Evolutionary conservation across 2,797 vertebrate genomes (phyloP).

Genomic region (Pseudotriccus pelzelni): DNA sequence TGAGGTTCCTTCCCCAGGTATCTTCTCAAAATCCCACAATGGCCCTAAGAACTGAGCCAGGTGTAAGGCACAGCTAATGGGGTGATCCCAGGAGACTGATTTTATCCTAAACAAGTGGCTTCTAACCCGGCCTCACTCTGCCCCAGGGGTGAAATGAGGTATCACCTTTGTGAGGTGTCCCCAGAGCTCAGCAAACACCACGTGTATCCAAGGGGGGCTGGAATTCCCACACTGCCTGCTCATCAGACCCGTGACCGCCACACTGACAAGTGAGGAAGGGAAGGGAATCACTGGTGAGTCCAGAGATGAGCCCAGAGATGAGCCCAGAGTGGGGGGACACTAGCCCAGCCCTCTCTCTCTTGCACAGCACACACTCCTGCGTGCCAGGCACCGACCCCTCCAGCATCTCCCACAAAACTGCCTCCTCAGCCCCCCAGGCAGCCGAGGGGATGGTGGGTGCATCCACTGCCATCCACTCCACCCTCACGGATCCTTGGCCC

Average conservation of each 20-base stretch:
- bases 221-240: fast-evolving
- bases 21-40: neutral
- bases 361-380: neutral
- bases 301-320: neutral
- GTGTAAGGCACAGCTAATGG: neutral
- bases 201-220: fast-evolving
- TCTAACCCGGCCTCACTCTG: neutral
- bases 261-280: fast-evolving
- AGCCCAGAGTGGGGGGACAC: neutral
- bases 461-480: neutral
- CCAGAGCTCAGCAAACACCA: neutral
- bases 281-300: neutral
- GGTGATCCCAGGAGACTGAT: neutral
- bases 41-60: neutral
- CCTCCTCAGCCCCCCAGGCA: neutral
- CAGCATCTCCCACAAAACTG: neutral
- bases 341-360: neutral
- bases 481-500: neutral
- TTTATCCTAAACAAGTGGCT: neutral
- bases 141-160: fast-evolving
- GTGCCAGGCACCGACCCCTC: neutral
- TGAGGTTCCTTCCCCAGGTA: fast-evolving
- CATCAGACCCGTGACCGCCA: neutral
- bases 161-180: fast-evolving
- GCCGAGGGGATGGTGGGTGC: too few species aligned